Percentiles rank a stretch among this genome's conserved stretches.
These are phyloP conservation scores for Netelia melanura DNA, from an alignment of 2,888 invertebrate species.

Conservation along the genomic window DNA sequence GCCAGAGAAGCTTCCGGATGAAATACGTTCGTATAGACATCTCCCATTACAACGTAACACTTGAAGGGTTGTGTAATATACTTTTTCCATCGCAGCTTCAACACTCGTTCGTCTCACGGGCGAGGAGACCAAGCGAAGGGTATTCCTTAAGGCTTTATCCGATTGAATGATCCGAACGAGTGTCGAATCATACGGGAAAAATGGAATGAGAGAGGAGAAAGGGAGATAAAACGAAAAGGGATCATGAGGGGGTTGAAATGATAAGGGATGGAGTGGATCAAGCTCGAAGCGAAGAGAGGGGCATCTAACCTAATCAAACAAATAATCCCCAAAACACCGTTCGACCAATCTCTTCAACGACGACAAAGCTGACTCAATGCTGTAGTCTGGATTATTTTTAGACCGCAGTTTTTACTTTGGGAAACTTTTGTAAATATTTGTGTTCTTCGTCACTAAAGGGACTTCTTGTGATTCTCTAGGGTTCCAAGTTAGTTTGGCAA, in stretches of 20 bases:
- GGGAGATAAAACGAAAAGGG: not conserved
- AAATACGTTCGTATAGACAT: not conserved
- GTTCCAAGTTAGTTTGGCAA: no score
- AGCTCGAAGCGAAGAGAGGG: not conserved
- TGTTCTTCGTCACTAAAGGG: no score
- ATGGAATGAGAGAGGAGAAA: not conserved
- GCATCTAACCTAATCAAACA: no score
- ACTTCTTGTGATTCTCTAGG: no score
- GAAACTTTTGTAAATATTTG: no score
- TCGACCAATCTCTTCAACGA: no score
- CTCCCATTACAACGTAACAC: not conserved
- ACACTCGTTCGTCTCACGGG: not conserved
- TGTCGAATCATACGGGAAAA: constrained; percentile 6
- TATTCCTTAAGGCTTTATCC: constrained; percentile 8
- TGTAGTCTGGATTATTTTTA: no score
- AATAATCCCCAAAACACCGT: no score
- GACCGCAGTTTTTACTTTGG: no score
- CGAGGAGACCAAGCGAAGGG: not conserved
- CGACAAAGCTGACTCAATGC: no score
- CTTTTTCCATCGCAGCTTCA: not conserved
- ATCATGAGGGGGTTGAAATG: not conserved
- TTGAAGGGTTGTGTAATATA: not conserved
- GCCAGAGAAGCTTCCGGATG: not conserved
- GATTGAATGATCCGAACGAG: constrained; percentile 31
- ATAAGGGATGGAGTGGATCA: not conserved